phyloP scores from a whole-genome alignment of 2,888 invertebrate species.

The Yponomeuta sedellus region DNA sequence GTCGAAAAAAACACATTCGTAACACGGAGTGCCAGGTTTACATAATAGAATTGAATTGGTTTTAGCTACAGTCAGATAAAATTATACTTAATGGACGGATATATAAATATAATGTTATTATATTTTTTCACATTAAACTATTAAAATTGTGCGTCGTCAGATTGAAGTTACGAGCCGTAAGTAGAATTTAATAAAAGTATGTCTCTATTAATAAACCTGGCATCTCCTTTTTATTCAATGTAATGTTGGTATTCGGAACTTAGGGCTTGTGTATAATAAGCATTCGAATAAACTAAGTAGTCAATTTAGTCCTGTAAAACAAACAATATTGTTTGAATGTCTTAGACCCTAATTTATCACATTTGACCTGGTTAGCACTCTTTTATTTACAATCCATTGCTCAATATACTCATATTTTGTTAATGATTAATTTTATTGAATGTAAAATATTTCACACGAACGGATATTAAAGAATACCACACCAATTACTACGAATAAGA shows the following conservation, averaged over 20 bases:
- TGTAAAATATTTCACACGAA: conserved; percentile 63
- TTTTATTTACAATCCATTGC: conserved; percentile 62
- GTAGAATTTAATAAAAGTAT: conserved; percentile 2
- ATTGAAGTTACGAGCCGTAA: conserved; percentile 24
- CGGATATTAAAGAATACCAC: conserved; percentile 71
- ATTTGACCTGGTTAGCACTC: conserved; percentile 69
- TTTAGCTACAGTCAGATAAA: conserved; percentile 12
- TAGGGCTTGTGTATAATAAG: not conserved
- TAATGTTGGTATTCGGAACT: not conserved
- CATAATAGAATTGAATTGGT: not conserved
- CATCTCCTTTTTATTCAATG: not conserved
- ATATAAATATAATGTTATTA: conserved; percentile 35
- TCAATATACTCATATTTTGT: conserved; percentile 58
- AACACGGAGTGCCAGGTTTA: conserved; percentile 10
- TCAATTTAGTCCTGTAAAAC: not conserved
- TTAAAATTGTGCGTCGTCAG: conserved; percentile 61
- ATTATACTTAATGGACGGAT: conserved; percentile 62
- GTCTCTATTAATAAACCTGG: conserved; percentile 4
- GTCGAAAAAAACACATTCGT: not conserved
- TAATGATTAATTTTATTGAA: conserved; percentile 45
- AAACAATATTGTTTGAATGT: conserved; percentile 19
- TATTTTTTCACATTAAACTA: conserved; percentile 31
- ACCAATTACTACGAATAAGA: conserved; percentile 69
- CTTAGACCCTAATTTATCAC: conserved; percentile 71
- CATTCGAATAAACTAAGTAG: not conserved